Evolutionary conservation across 2,113 vertebrate species (phyloP).

Genomic region (Eclectus roratus): DNA sequence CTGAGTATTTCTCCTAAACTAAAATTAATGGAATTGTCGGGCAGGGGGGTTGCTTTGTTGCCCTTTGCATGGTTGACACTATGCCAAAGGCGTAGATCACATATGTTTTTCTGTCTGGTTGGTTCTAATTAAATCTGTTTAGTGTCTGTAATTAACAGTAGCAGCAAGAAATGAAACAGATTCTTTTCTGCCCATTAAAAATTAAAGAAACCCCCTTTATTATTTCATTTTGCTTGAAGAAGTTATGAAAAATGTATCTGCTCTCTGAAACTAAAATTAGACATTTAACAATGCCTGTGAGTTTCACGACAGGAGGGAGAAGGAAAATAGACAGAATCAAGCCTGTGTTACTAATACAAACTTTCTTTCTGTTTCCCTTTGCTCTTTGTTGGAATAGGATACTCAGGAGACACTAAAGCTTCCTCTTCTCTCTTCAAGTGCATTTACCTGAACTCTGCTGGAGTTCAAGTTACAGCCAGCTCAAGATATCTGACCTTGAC

Average conservation of each 20-base stretch:
- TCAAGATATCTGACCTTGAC: constrained; percentile 54
- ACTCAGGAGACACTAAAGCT: background rate
- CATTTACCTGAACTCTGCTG: background rate
- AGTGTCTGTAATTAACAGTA: background rate
- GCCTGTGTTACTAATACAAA: background rate
- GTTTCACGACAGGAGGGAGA: background rate
- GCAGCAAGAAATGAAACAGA: background rate
- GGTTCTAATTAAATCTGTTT: background rate
- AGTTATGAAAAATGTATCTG: background rate
- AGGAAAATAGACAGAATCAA: background rate
- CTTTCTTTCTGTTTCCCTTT: constrained; percentile 15
- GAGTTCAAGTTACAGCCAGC: constrained; percentile 29
- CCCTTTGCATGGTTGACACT: background rate
- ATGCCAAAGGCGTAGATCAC: background rate
- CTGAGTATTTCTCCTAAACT: background rate
- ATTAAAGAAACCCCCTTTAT: background rate
- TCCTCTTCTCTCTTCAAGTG: constrained; percentile 27
- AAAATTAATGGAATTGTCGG: background rate
- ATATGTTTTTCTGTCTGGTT: background rate
- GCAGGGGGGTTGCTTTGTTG: background rate
- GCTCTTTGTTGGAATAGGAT: background rate
- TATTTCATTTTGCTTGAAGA: background rate
- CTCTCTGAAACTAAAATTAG: constrained; percentile 6
- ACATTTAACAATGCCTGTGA: background rate
- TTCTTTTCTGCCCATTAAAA: background rate